Percentiles rank a stretch among this genome's conserved stretches.
These are phyloP conservation scores for Limnephilus auricula DNA, from an alignment of 2,888 invertebrate genomes.

Conservation along the genomic window DNA sequence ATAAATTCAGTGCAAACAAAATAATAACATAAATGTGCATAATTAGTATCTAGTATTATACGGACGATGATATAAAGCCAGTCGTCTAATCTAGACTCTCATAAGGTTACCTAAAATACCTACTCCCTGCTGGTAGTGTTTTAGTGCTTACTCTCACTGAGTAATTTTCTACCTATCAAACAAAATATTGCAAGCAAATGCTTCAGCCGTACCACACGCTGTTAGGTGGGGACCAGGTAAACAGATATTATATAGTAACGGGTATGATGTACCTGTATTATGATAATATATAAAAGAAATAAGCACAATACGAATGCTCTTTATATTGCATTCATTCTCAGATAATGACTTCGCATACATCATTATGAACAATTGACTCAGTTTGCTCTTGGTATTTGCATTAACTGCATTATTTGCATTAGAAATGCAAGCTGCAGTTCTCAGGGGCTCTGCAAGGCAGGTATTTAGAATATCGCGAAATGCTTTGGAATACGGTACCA, in stretches of 20 bases:
- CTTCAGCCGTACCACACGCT: background rate
- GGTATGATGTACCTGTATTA: background rate
- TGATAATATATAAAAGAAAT: background rate
- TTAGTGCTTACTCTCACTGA: background rate
- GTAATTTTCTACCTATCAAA: background rate
- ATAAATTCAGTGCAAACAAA: too few relatives aligned
- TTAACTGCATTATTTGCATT: constrained; percentile 54
- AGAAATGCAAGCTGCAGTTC: constrained; percentile 35
- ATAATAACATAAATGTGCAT: too few relatives aligned
- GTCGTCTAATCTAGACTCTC: background rate
- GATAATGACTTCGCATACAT: background rate
- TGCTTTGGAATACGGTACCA: constrained; percentile 51
- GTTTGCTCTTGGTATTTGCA: constrained; percentile 30
- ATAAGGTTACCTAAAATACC: background rate
- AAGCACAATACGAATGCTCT: background rate
- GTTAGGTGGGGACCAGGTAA: background rate
- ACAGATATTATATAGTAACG: background rate
- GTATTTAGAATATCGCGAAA: constrained; percentile 51
- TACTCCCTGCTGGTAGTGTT: background rate
- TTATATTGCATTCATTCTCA: constrained; percentile 15
- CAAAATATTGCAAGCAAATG: background rate
- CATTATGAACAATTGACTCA: constrained; percentile 4
- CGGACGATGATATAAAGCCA: too few relatives aligned
- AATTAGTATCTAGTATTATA: too few relatives aligned
- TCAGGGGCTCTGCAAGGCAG: constrained; percentile 39